phyloP scores from a whole-genome alignment of 1,140 invertebrate genomes.

The Drosophila seguyi region DNA sequence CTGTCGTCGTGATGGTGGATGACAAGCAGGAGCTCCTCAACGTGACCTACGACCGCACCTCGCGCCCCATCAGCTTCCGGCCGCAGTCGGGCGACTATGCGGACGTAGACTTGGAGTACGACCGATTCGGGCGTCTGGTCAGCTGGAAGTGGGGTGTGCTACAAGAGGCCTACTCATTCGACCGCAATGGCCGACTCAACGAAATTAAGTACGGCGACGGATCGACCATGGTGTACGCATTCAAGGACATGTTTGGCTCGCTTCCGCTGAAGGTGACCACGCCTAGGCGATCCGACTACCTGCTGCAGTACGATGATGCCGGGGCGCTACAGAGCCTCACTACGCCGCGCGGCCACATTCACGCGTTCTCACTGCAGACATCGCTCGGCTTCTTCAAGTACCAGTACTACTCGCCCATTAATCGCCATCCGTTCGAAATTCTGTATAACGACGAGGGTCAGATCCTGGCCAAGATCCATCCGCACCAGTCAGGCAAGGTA shows the following conservation, averaged over 20 bases:
- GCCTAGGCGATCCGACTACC: constrained; percentile 95
- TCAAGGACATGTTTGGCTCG: constrained; percentile 94
- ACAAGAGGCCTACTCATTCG: constrained; percentile 94
- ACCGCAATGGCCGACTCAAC: constrained; percentile 93
- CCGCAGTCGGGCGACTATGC: constrained; percentile 94
- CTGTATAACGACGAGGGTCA: constrained; percentile 96
- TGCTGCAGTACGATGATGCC: constrained; percentile 95
- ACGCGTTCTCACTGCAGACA: constrained; percentile 95
- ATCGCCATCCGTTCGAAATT: constrained; percentile 95
- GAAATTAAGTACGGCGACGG: constrained; percentile 96
- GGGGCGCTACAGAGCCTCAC: constrained; percentile 95
- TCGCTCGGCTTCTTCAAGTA: constrained; percentile 97
- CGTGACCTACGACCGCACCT: constrained; percentile 96
- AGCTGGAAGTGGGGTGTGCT: constrained; percentile 97
- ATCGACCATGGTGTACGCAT: constrained; percentile 93
- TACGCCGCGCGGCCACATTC: constrained; percentile 96
- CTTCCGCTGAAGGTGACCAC: constrained; percentile 96
- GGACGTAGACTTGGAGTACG: constrained; percentile 96
- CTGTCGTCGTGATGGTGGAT: constrained; percentile 95
- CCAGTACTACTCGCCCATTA: constrained; percentile 95
- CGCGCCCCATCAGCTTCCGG: constrained; percentile 94
- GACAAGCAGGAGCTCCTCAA: constrained; percentile 95
- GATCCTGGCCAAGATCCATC: constrained; percentile 94
- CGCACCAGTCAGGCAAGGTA: constrained; percentile 93
- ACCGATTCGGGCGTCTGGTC: constrained; percentile 94